Conservation (phyloP, 2,113 vertebrate species). For the Nibea albiflora region DNA sequence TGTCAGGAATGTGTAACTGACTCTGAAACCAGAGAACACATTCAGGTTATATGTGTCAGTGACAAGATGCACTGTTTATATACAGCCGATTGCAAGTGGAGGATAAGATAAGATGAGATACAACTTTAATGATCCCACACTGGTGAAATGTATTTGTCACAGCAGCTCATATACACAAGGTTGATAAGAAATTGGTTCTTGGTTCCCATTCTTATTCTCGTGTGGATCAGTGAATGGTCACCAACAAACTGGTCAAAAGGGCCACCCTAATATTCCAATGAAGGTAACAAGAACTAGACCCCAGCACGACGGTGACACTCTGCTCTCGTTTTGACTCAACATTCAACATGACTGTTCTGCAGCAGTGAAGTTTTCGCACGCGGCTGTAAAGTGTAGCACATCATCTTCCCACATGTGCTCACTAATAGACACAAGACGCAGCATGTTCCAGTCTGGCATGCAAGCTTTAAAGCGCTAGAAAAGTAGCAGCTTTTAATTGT, state of each 20-base stretch:
- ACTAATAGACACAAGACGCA: constrained; percentile 6
- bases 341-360: neutral
- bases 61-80: too few relatives aligned
- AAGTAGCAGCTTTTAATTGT: neutral
- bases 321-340: neutral
- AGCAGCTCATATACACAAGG: too few relatives aligned
- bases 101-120: too few relatives aligned
- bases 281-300: too few relatives aligned
- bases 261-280: too few relatives aligned
- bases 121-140: too few relatives aligned
- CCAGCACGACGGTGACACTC: neutral
- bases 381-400: neutral
- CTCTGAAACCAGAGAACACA: neutral
- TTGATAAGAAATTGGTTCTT: too few relatives aligned
- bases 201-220: too few relatives aligned
- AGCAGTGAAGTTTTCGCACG: neutral
- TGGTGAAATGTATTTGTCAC: too few relatives aligned
- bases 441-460: neutral
- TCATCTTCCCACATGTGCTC: neutral
- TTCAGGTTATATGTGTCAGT: neutral
- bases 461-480: neutral
- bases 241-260: neutral
- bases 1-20: neutral
- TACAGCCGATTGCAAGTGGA: too few relatives aligned
- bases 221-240: neutral